phyloP scores from a whole-genome alignment of 2,888 invertebrate genomes.

The Sphaerophoria rueppellii region DNA sequence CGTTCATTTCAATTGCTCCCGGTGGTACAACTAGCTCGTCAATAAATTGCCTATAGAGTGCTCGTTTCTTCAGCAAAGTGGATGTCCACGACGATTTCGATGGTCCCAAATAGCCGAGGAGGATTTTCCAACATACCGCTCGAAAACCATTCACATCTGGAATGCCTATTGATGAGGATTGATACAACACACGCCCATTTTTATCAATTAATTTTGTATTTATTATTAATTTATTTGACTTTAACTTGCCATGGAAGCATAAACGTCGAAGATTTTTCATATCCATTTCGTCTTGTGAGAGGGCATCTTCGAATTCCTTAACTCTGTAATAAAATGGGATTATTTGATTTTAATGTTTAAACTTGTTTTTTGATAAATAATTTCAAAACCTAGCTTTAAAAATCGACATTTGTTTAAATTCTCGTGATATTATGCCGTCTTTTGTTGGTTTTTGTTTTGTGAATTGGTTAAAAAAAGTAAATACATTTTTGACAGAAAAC shows the following conservation, averaged over 20 bases:
- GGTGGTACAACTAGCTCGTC: conserved; percentile 95
- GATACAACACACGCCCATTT: conserved; percentile 47
- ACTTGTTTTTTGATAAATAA: not conserved
- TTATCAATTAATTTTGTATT: not conserved
- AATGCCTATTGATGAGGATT: conserved; percentile 85
- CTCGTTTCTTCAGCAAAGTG: conserved; percentile 88
- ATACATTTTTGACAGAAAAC: conserved; percentile 54
- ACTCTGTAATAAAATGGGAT: conserved; percentile 84
- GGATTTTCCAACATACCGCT: conserved; percentile 93
- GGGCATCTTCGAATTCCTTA: conserved; percentile 89
- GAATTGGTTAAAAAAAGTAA: conserved; percentile 27
- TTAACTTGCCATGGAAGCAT: conserved; percentile 89
- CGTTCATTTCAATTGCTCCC: conserved; percentile 85
- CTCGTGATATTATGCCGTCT: conserved; percentile 13
- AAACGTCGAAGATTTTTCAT: conserved; percentile 86
- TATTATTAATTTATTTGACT: conserved; percentile 2
- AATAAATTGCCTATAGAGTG: conserved; percentile 91
- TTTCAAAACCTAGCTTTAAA: conserved; percentile 80
- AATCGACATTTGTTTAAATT: conserved; percentile 78
- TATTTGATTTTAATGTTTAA: not conserved
- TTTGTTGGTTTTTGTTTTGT: conserved; percentile 57
- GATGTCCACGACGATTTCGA: conserved; percentile 87
- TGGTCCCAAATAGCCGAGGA: conserved; percentile 92
- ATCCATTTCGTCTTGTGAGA: conserved; percentile 88
- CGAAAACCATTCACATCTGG: conserved; percentile 93